Evolutionary conservation across 2,113 vertebrate species (phyloP), one percentile per base, ranked within the genome.

Genomic region (Pyrgilauda ruficollis): DNA sequence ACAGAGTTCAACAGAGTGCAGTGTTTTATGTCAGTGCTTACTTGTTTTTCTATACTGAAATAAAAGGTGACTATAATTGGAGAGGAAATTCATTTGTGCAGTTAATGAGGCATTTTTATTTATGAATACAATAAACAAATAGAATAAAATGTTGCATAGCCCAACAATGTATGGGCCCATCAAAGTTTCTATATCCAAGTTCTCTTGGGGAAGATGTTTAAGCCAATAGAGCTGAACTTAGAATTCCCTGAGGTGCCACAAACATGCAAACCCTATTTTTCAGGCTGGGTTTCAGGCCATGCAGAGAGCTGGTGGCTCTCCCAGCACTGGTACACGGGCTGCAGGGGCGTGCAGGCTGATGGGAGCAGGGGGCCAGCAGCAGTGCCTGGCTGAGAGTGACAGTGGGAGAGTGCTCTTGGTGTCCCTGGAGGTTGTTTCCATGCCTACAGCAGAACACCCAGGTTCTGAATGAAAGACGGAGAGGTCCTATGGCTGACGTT

Each of bases 31-130:
- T 63, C 64, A 81, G 18, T 77, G 16, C 28, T 93, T 88, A 55
- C 79, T 84, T 90, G 46, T 43, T 94, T 88, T 80, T 84, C 67
- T 84, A 2, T 63, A 63, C 52, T 88, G 58, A 86, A 93, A 92
- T 68, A 95, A 86, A 92, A 92, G 30, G 63, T 90, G 84, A 90
- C 78, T 28, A 37, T 81, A 94, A 89, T 84, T 86, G 72, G 41
- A 86, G 68, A 50, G 56, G 63, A 95, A 96, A 96, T 87, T 76
- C 0, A 83, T 94, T 94, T 93, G 44, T 3, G 4, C 21, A 76
- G 43, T 77, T 93, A 87, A 96, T 87, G 87, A 90, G 39, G 58
- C 75, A 77, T 91, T 87, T 94, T 79, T 87, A 69, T 93, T 95
- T 93, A 90, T 43, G 50, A 94, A 62, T 39, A 73, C 55, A 79